Conservation (phyloP, 2,113 vertebrate genomes). For the Campylomormyrus numenius region DNA sequence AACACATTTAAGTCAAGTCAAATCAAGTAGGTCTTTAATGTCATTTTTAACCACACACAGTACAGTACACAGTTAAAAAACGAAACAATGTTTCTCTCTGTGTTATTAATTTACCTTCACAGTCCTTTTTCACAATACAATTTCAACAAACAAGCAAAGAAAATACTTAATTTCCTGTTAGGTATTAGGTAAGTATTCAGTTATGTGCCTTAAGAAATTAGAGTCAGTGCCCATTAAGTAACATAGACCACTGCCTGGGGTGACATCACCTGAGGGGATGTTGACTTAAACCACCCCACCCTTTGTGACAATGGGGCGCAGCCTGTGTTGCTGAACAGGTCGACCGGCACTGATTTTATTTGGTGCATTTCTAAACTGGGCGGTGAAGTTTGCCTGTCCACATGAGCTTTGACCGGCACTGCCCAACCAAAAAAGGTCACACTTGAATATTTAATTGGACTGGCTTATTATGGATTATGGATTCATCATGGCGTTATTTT, state of each 20-base stretch:
- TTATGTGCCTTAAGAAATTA: background rate
- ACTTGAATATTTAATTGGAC: background rate
- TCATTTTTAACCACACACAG: too few relatives aligned
- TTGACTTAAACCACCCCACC: background rate
- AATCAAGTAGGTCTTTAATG: too few relatives aligned
- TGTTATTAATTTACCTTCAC: background rate
- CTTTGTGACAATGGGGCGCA: background rate
- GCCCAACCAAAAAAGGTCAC: background rate
- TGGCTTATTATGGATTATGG: background rate
- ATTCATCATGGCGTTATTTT: background rate
- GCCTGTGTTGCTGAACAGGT: background rate
- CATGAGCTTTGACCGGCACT: background rate
- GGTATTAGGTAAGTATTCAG: background rate
- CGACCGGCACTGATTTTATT: background rate
- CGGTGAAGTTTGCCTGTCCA: background rate
- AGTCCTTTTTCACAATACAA: background rate
- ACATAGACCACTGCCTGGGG: background rate
- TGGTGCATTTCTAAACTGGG: background rate
- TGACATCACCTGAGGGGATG: background rate
- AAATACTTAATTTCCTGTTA: background rate
- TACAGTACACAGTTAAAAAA: too few relatives aligned
- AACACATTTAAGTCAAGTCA: background rate
- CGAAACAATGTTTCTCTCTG: too few relatives aligned
- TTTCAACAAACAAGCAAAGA: background rate
- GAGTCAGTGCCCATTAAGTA: background rate